Conservation (phyloP, 2,888 invertebrate species). For the Phyllotreta cruciferae region DNA sequence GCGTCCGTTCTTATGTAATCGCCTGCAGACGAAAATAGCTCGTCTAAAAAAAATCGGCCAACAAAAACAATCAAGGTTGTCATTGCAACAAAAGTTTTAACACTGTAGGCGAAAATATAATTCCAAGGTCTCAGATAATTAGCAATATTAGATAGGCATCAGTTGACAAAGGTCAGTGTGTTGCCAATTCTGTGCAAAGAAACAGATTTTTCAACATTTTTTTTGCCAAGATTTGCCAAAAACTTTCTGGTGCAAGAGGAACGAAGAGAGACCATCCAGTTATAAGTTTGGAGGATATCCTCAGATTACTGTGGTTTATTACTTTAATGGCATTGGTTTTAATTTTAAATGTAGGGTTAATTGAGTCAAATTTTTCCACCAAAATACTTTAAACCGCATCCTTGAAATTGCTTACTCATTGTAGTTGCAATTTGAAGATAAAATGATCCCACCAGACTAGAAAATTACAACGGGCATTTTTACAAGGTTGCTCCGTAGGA, state of each 20-base stretch:
- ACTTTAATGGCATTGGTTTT: neutral
- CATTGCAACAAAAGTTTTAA: slow-evolving; percentile 16
- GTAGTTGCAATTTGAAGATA: no score
- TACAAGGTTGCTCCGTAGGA: no score
- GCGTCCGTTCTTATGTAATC: slow-evolving; percentile 14
- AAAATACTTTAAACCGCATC: no score
- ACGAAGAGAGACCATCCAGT: neutral
- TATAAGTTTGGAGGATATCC: neutral
- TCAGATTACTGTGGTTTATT: neutral
- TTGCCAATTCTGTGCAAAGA: slow-evolving; percentile 17
- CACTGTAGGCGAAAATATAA: slow-evolving; percentile 20
- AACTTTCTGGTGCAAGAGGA: neutral
- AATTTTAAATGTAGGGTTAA: neutral
- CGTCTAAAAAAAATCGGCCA: slow-evolving; percentile 17
- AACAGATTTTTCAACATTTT: neutral
- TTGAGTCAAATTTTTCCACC: no score
- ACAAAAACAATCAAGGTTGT: slow-evolving; percentile 26
- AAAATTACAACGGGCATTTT: no score
- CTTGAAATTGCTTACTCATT: no score
- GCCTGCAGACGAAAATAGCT: slow-evolving; percentile 14
- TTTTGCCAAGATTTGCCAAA: neutral
- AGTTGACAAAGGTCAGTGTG: slow-evolving; percentile 30
- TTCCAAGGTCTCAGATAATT: slow-evolving; percentile 25
- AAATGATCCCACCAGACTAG: no score
- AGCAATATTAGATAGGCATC: slow-evolving; percentile 20